Conservation (phyloP, 2,113 vertebrate genomes). For the Epinephelus lanceolatus region DNA sequence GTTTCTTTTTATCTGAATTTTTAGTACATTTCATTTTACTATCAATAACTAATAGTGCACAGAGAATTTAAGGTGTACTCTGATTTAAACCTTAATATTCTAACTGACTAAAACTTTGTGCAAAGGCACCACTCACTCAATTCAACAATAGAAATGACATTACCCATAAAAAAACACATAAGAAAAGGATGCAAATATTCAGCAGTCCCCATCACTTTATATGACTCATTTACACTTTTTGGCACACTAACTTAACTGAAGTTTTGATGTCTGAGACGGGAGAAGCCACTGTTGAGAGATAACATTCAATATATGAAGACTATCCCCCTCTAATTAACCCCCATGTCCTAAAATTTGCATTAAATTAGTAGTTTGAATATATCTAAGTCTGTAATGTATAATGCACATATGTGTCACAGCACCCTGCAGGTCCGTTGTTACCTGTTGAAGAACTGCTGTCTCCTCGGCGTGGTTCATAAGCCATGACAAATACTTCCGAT, state of each 20-base stretch:
- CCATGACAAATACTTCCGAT: slow-evolving; percentile 11
- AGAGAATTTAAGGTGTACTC: neutral
- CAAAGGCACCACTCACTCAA: neutral
- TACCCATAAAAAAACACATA: neutral
- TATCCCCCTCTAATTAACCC: too few relatives aligned
- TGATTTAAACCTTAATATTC: neutral
- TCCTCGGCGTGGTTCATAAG: neutral
- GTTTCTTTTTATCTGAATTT: too few relatives aligned
- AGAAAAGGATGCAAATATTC: neutral
- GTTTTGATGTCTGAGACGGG: neutral
- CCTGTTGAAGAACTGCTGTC: neutral
- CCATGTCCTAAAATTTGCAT: too few relatives aligned
- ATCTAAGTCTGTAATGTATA: too few relatives aligned
- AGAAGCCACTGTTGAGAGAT: neutral
- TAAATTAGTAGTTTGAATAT: too few relatives aligned
- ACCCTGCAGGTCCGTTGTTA: neutral
- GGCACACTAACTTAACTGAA: neutral
- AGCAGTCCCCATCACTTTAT: too few relatives aligned
- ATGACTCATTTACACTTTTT: too few relatives aligned
- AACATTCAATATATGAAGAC: too few relatives aligned
- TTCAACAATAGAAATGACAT: neutral
- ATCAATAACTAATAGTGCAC: neutral
- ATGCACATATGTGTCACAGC: too few relatives aligned
- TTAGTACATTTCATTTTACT: neutral
- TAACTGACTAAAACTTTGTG: neutral